Percentiles rank a stretch among this genome's conserved stretches.
Conservation (phyloP, 2,888 invertebrate genomes). For the Cantharis rufa region DNA sequence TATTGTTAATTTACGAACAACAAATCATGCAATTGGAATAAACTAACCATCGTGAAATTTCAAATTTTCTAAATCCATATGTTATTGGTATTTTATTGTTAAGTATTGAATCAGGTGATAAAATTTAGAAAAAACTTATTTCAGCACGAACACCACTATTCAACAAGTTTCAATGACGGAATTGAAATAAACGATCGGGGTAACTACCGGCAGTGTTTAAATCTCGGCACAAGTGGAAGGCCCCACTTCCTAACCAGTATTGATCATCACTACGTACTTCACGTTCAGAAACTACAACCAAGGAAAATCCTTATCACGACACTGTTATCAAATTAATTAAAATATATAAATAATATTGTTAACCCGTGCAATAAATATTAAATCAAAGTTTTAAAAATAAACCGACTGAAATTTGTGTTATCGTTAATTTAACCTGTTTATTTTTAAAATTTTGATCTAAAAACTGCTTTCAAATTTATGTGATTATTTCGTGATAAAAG, state of each 20-base stretch:
- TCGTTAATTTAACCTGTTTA: too few relatives aligned
- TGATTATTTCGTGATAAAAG: too few relatives aligned
- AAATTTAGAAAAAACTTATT: neutral
- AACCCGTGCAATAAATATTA: too few relatives aligned
- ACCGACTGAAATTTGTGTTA: too few relatives aligned
- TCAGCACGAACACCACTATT: conserved; percentile 7
- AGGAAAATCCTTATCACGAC: conserved; percentile 14
- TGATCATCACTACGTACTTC: conserved; percentile 25
- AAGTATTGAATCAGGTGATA: neutral
- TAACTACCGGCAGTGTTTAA: conserved; percentile 25
- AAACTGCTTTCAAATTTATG: too few relatives aligned
- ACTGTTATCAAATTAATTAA: neutral
- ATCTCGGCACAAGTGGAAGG: conserved; percentile 30
- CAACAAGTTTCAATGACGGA: conserved; percentile 10
- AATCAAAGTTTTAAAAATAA: too few relatives aligned
- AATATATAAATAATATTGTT: too few relatives aligned
- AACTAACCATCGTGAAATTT: neutral
- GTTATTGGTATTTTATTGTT: too few relatives aligned
- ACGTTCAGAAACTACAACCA: conserved; percentile 16
- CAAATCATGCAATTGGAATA: neutral
- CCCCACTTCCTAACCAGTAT: conserved; percentile 24
- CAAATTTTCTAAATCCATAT: neutral
- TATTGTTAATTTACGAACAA: neutral
- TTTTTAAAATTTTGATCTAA: too few relatives aligned
- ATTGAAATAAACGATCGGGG: conserved; percentile 15